phyloP scores from a whole-genome alignment of 1,140 invertebrate genomes.

The Pseudobourletiella spinata region DNA sequence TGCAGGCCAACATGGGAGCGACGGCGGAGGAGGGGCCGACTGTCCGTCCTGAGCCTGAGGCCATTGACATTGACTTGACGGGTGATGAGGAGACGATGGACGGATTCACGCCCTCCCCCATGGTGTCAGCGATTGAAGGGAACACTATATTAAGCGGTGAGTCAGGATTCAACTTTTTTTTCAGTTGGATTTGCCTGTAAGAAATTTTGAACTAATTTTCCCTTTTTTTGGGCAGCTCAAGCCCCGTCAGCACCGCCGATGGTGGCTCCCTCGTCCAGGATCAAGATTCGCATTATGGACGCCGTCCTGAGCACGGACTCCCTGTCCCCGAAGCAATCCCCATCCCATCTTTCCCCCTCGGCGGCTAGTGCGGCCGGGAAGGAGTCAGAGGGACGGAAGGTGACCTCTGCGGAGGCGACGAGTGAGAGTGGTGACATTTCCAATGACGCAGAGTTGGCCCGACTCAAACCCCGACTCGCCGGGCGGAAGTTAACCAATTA shows the following conservation, averaged over 20 bases:
- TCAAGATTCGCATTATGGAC: constrained; percentile 28
- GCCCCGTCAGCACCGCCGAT: not conserved
- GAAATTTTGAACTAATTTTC: not conserved
- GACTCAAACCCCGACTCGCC: constrained; percentile 56
- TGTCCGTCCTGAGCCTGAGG: not conserved
- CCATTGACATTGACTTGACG: constrained; percentile 26
- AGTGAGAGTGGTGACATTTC: constrained; percentile 36
- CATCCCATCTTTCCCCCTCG: not conserved
- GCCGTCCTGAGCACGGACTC: constrained; percentile 8
- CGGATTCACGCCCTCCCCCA: not conserved
- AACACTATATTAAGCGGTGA: constrained; percentile 16
- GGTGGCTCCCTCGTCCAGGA: constrained; percentile 14
- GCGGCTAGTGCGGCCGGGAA: not conserved
- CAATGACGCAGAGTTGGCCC: constrained; percentile 38
- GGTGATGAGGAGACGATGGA: constrained; percentile 18
- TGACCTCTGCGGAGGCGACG: constrained; percentile 22
- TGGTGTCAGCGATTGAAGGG: constrained; percentile 23
- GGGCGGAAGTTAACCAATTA: constrained; percentile 57
- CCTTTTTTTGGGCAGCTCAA: not conserved
- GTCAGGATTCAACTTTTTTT: not conserved
- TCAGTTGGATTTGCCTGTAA: not conserved
- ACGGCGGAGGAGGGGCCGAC: not conserved
- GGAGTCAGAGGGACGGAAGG: not conserved
- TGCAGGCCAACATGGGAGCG: not conserved
- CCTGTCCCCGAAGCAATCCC: not conserved